Percentiles rank a stretch among this genome's conserved stretches.
phyloP scores from a whole-genome alignment of 2,888 invertebrate species.

The Apamea epomidion region DNA sequence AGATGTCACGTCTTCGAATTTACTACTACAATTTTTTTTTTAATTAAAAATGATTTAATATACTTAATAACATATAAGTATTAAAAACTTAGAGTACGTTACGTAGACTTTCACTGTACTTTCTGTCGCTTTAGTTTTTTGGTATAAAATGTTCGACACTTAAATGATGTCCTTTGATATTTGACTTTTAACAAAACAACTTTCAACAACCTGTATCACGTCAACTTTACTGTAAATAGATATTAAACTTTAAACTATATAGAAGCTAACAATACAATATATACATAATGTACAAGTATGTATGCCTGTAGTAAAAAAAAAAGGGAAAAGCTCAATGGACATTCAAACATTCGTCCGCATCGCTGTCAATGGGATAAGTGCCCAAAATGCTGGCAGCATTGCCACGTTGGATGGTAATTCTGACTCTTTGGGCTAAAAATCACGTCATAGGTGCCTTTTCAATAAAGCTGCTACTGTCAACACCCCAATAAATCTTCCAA shows the following conservation, averaged over 20 bases:
- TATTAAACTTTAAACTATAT: background rate
- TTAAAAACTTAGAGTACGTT: too few relatives aligned
- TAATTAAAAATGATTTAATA: too few relatives aligned
- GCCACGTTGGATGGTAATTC: background rate
- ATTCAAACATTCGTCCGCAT: background rate
- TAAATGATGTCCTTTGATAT: too few relatives aligned
- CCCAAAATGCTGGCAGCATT: background rate
- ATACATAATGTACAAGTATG: too few relatives aligned
- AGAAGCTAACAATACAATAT: background rate
- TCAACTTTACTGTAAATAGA: background rate
- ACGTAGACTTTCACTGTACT: too few relatives aligned
- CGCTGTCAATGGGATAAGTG: background rate
- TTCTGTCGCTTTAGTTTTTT: too few relatives aligned
- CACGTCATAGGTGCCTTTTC: background rate
- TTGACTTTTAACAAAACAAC: background rate
- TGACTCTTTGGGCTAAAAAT: background rate
- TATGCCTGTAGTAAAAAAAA: background rate
- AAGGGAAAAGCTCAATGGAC: too few relatives aligned
- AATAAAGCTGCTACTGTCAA: background rate
- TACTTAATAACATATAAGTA: too few relatives aligned
- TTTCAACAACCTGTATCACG: background rate
- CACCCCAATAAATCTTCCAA: background rate
- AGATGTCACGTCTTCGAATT: too few relatives aligned
- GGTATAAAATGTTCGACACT: too few relatives aligned
- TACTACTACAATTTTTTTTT: too few relatives aligned